Evolutionary conservation across 30 jellyfish, hydroid and myxozoan genomes (phyloP).

Genomic region (Phacellophora camtschatica): DNA sequence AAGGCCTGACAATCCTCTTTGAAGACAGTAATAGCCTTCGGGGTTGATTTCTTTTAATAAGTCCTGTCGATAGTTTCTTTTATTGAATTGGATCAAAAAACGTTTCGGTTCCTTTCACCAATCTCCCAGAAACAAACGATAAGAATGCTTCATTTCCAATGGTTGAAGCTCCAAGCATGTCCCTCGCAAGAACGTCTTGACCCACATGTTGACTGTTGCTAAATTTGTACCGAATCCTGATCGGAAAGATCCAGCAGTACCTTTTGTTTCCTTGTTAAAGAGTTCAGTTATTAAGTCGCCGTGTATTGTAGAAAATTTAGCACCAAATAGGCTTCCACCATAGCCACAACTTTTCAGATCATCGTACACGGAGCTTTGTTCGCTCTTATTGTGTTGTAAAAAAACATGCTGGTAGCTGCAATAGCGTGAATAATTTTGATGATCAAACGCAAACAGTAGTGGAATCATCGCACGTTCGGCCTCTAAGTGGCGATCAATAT

Average conservation of each 20-base stretch:
- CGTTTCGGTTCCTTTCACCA: background rate
- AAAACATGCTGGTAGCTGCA: too few species aligned
- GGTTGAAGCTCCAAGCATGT: background rate
- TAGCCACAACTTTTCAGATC: background rate
- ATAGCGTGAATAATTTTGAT: too few species aligned
- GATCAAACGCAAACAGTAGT: too few species aligned
- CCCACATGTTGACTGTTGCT: slow-evolving; percentile 12
- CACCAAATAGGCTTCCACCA: background rate
- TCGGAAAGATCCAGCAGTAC: slow-evolving; percentile 18
- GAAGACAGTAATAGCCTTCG: slow-evolving; percentile 29
- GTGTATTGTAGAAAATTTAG: background rate
- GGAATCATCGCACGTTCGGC: too few species aligned
- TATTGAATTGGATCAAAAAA: background rate
- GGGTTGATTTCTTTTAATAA: background rate
- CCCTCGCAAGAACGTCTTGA: background rate
- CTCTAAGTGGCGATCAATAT: too few species aligned
- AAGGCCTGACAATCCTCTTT: slow-evolving; percentile 68
- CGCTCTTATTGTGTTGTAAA: too few species aligned
- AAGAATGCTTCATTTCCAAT: slow-evolving; percentile 8
- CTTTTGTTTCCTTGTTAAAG: background rate
- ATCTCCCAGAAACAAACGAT: background rate
- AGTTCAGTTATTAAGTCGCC: slow-evolving; percentile 27
- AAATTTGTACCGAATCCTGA: slow-evolving; percentile 17
- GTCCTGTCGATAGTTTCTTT: slow-evolving; percentile 1
- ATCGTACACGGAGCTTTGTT: too few species aligned